Percentiles rank a stretch among this genome's conserved stretches.
Conservation (phyloP, 1,140 invertebrate species). For the Drosophila rufa region DNA sequence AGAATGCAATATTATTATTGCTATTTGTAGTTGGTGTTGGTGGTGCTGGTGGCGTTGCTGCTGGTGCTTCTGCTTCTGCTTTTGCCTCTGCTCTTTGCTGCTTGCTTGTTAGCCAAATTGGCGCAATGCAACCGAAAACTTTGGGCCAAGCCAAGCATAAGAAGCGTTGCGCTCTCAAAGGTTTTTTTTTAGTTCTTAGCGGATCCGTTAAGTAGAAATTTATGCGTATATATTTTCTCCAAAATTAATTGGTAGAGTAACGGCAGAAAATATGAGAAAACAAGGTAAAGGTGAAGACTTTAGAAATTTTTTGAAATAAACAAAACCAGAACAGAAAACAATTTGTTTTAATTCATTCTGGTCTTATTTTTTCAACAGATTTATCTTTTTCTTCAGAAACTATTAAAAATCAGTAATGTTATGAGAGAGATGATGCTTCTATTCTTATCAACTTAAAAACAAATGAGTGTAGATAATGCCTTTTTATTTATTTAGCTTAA, state of each 20-base stretch:
- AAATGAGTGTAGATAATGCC: not conserved
- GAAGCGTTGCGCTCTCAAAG: conserved; percentile 39
- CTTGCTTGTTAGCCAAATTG: conserved; percentile 69
- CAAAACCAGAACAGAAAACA: not conserved
- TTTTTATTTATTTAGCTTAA: not conserved
- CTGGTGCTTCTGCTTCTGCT: conserved; percentile 6
- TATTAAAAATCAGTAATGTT: not conserved
- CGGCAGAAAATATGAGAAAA: conserved; percentile 10
- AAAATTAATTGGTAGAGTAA: conserved; percentile 38
- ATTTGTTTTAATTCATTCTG: not conserved
- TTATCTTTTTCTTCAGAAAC: not conserved
- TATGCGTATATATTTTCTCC: conserved; percentile 32
- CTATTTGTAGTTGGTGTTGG: conserved; percentile 17
- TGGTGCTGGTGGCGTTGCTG: conserved; percentile 1
- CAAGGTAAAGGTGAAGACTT: not conserved
- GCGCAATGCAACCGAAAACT: conserved; percentile 65
- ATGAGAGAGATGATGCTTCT: not conserved
- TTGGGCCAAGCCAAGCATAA: conserved; percentile 57
- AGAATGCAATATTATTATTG: conserved; percentile 62
- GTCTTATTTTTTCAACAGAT: not conserved
- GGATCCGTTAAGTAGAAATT: conserved; percentile 36
- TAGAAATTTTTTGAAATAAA: not conserved
- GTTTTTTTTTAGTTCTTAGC: not conserved
- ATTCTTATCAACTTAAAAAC: not conserved
- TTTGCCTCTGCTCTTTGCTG: conserved; percentile 37